phyloP scores from a whole-genome alignment of 2,797 vertebrate species.

The Anas bernieri region DNA sequence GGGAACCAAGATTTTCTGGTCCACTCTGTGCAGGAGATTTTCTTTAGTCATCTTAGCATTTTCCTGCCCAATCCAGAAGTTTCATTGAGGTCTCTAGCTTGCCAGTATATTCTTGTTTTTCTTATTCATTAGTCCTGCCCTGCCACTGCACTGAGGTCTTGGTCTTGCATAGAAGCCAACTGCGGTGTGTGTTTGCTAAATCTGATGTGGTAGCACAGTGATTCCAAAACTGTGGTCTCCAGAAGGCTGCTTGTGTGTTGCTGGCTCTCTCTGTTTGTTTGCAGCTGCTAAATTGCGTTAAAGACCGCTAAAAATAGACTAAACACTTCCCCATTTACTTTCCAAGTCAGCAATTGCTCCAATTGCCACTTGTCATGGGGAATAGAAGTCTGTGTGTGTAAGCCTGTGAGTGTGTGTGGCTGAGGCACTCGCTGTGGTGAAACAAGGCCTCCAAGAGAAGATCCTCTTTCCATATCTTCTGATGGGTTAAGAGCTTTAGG shows the following conservation, averaged over 20 bases:
- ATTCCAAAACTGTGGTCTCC: background rate
- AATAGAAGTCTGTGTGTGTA: background rate
- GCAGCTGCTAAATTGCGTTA: conserved; percentile 37
- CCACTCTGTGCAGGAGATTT: background rate
- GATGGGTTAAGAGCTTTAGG: background rate
- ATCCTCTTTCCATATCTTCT: background rate
- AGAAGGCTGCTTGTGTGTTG: background rate
- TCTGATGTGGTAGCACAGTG: background rate
- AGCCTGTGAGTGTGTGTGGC: background rate
- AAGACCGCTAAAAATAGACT: background rate
- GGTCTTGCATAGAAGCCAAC: background rate
- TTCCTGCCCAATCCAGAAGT: background rate
- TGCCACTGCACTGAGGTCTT: background rate
- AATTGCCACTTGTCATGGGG: background rate
- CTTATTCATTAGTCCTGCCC: background rate
- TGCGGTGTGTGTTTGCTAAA: background rate
- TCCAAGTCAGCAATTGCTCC: background rate
- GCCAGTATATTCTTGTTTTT: background rate
- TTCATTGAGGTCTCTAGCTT: background rate
- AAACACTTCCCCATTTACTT: background rate
- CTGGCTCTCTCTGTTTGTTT: conserved; percentile 14
- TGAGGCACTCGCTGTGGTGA: background rate
- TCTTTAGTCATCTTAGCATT: background rate
- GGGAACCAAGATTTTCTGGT: too few relatives aligned
- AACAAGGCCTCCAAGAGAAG: background rate